Evolutionary conservation across 2,797 vertebrate species (phyloP).

Genomic region (Lophius americanus): DNA sequence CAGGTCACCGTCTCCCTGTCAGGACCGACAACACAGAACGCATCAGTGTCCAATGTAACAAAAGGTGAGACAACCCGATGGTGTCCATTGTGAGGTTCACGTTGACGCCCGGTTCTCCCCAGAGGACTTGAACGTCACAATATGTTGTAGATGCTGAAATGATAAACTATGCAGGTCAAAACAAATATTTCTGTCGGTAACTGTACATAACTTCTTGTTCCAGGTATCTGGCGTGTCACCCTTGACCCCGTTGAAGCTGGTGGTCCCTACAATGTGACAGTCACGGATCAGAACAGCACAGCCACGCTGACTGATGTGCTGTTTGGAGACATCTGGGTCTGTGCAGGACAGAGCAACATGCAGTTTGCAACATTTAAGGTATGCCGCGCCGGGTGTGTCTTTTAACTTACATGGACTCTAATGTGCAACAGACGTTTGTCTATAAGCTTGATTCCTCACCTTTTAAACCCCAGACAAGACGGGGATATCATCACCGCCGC

Average conservation of each 20-base stretch:
- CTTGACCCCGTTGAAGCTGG: conserved; percentile 84
- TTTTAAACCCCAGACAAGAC: neutral
- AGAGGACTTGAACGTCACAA: no score
- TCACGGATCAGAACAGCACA: conserved; percentile 18
- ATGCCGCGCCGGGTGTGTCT: neutral
- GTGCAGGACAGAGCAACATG: conserved; percentile 97
- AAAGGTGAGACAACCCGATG: conserved; percentile 58
- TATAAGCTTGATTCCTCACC: neutral
- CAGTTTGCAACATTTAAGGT: conserved; percentile 86
- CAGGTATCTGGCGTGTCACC: conserved; percentile 81
- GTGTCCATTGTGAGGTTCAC: neutral
- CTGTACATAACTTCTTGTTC: neutral
- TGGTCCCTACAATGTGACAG: conserved; percentile 84
- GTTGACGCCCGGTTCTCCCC: neutral
- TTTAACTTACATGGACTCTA: neutral
- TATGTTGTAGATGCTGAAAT: no score
- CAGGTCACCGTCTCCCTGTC: conserved; percentile 74
- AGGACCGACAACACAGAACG: conserved; percentile 47
- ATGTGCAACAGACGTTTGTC: neutral
- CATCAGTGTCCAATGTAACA: conserved; percentile 34
- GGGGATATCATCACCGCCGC: no score
- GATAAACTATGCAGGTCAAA: neutral
- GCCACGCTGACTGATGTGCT: conserved; percentile 82
- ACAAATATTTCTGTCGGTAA: neutral
- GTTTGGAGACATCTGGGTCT: conserved; percentile 95